Evolutionary conservation across 2,797 vertebrate genomes (phyloP).

Genomic region (Phylloscopus collybita): DNA sequence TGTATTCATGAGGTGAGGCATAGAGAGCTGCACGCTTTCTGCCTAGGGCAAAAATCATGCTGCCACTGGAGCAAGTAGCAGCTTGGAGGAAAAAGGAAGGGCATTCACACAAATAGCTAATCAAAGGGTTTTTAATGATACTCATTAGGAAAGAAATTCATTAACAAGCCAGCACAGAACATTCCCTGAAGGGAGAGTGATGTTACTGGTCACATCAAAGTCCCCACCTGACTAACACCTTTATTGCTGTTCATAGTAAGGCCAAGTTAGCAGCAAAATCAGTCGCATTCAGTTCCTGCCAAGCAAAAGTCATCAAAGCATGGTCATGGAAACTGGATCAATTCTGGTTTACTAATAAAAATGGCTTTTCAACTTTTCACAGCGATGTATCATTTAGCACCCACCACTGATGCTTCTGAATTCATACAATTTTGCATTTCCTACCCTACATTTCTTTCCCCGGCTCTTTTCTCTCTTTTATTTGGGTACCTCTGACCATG

Average conservation of each 20-base stretch:
- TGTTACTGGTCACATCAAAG: constrained; percentile 66
- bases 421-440: background rate
- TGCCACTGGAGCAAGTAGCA: background rate
- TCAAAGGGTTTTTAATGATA: constrained; percentile 72
- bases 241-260: constrained; percentile 69
- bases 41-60: constrained; percentile 25
- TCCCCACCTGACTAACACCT: constrained; percentile 62
- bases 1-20: background rate
- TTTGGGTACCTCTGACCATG: background rate
- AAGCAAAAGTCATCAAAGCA: constrained; percentile 41
- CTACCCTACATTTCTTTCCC: background rate
- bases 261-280: constrained; percentile 63
- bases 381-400: background rate
- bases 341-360: background rate
- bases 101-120: constrained; percentile 70
- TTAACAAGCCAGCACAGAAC: constrained; percentile 71
- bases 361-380: constrained; percentile 5
- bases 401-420: background rate
- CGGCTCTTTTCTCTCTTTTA: background rate
- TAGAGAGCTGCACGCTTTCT: background rate
- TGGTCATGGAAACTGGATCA: background rate
- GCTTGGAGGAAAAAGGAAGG: constrained; percentile 61
- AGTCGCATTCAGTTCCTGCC: constrained; percentile 52
- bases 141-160: constrained; percentile 73
- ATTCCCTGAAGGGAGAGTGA: constrained; percentile 67